phyloP scores from a whole-genome alignment of 2,797 vertebrate species.

The Crypturellus tataupa region DNA sequence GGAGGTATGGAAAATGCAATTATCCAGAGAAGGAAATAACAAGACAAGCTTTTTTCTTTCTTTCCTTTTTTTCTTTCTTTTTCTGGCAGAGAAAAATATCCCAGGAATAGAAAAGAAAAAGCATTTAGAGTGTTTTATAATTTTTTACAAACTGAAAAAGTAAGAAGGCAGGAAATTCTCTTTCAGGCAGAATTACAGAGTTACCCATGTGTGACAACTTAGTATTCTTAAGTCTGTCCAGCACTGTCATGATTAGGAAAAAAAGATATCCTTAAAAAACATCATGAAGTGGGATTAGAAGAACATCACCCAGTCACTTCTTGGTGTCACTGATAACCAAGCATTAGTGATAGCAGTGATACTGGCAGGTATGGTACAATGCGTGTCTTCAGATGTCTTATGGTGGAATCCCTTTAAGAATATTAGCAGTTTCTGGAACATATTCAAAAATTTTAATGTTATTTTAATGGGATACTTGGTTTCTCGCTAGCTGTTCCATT shows the following conservation, averaged over 20 bases:
- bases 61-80: fast-evolving
- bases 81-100: background rate
- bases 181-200: background rate
- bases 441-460: background rate
- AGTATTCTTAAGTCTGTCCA: background rate
- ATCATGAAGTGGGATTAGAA: background rate
- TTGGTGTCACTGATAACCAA: background rate
- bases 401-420: background rate
- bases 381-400: background rate
- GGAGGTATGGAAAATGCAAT: constrained; percentile 41
- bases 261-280: background rate
- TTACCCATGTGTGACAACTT: background rate
- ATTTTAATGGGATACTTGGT: background rate
- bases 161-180: background rate
- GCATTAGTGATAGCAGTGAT: background rate
- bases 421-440: background rate
- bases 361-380: background rate
- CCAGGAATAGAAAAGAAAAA: background rate
- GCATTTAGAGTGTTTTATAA: background rate
- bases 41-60: background rate
- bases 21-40: constrained; percentile 40
- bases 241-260: background rate
- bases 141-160: background rate
- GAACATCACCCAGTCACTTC: background rate
- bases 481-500: background rate